phyloP scores from a whole-genome alignment of 1,140 invertebrate genomes.

The Ectropis grisescens region DNA sequence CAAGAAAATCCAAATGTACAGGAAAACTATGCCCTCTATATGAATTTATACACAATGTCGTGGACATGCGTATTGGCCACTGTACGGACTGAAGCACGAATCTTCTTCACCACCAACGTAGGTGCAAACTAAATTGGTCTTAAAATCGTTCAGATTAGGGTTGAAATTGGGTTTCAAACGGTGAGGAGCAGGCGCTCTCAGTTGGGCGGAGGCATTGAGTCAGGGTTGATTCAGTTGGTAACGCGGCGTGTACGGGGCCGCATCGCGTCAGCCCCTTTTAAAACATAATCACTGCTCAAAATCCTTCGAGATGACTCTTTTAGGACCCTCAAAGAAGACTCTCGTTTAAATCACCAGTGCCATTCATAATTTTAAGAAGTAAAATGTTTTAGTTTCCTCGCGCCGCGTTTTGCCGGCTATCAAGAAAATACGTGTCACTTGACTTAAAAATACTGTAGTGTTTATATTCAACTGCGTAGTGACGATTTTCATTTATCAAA shows the following conservation, averaged over 20 bases:
- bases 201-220: constrained; percentile 66
- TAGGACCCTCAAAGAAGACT: constrained; percentile 29
- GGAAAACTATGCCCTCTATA: constrained; percentile 61
- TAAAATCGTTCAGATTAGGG: constrained; percentile 16
- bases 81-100: constrained; percentile 54
- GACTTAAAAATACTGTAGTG: constrained; percentile 13
- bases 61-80: constrained; percentile 68
- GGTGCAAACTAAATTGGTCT: constrained; percentile 23
- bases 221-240: constrained; percentile 62
- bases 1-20: constrained; percentile 59
- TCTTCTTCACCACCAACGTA: constrained; percentile 44
- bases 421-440: constrained; percentile 32
- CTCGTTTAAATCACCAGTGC: constrained; percentile 21
- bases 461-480: constrained; percentile 5
- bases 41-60: constrained; percentile 57
- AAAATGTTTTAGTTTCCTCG: neutral
- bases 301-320: constrained; percentile 43
- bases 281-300: constrained; percentile 49
- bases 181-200: constrained; percentile 57
- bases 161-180: constrained; percentile 15
- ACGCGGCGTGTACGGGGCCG: constrained; percentile 49
- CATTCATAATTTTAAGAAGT: constrained; percentile 8
- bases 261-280: constrained; percentile 35
- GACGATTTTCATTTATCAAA: constrained; percentile 7
- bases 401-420: constrained; percentile 13